These are phyloP conservation scores for Apantesis nais DNA, from an alignment of 2,888 invertebrate genomes.

Conservation along the genomic window DNA sequence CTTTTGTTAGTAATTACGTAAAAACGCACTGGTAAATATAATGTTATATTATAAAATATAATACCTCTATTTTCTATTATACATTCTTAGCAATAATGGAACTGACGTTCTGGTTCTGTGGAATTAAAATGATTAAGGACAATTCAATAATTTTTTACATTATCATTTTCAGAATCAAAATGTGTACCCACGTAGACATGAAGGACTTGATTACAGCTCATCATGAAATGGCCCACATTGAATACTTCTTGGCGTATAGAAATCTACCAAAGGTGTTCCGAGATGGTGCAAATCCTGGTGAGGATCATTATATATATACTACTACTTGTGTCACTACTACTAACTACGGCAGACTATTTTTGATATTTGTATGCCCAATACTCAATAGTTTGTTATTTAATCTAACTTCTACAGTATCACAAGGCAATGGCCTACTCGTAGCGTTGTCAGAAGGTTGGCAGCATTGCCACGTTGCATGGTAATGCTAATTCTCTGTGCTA, in stretches of 20 bases:
- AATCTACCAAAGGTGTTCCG: conserved; percentile 94
- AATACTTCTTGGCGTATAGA: conserved; percentile 94
- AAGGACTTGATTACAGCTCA: conserved; percentile 94
- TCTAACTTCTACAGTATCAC: no score
- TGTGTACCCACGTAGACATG: conserved; percentile 94
- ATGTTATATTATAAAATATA: background rate
- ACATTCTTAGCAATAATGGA: background rate
- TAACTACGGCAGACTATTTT: no score
- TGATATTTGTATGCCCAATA: no score
- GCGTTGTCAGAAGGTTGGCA: no score
- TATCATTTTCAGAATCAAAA: conserved; percentile 90
- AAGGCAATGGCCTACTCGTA: no score
- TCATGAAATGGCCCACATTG: conserved; percentile 96
- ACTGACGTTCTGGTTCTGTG: background rate
- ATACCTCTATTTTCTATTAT: background rate
- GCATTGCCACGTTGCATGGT: no score
- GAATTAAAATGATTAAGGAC: background rate
- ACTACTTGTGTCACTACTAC: no score
- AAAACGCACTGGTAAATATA: background rate
- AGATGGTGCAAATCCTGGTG: conserved; percentile 97
- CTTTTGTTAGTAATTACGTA: background rate
- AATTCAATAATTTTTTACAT: conserved; percentile 1
- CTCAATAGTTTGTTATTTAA: no score
- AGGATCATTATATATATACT: conserved; percentile 31
- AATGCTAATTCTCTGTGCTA: no score